phyloP scores from a whole-genome alignment of 2,113 vertebrate genomes.

The Hypanus sabinus region DNA sequence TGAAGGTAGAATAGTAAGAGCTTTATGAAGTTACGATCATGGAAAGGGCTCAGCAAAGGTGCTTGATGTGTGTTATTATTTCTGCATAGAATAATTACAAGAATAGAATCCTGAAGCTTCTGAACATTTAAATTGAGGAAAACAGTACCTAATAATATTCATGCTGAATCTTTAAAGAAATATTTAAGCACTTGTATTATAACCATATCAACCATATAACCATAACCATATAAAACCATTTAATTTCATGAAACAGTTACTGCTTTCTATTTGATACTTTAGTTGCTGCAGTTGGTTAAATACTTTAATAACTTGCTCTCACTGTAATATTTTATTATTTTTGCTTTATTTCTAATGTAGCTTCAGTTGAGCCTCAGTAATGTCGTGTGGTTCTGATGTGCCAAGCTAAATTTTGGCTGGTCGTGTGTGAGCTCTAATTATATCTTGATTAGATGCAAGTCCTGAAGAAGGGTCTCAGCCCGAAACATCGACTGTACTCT shows the following conservation, averaged over 20 bases:
- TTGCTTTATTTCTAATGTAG: too few species aligned
- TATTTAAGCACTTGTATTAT: background rate
- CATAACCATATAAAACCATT: background rate
- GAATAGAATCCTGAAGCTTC: background rate
- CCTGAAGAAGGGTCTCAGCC: too few species aligned
- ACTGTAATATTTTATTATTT: too few species aligned
- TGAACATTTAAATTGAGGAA: background rate
- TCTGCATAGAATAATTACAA: background rate
- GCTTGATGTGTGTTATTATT: background rate
- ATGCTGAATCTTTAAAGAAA: background rate
- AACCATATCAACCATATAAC: too few species aligned
- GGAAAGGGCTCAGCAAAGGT: background rate
- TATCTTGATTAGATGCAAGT: background rate
- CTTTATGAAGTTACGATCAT: background rate
- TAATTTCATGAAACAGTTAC: background rate
- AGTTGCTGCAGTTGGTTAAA: background rate
- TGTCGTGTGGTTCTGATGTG: background rate
- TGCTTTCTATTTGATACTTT: background rate
- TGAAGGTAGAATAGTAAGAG: background rate
- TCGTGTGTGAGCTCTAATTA: background rate
- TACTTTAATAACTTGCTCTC: too few species aligned
- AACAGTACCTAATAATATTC: background rate
- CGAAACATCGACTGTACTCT: too few species aligned
- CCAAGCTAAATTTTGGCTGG: background rate
- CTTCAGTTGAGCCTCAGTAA: too few species aligned